Conservation (phyloP, 1,140 invertebrate genomes). For the Anastrepha obliqua region DNA sequence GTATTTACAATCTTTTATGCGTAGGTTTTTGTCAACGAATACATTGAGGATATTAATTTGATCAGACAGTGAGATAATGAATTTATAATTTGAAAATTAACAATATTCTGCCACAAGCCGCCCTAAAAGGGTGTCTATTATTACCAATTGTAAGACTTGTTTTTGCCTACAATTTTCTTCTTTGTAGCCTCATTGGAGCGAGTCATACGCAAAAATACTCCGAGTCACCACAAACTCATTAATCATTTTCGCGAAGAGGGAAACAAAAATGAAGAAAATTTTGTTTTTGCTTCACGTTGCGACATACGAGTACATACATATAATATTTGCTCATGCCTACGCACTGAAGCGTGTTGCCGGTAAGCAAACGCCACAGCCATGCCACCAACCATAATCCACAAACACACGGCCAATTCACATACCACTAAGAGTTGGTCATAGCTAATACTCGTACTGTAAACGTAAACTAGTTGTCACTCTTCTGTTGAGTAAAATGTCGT, state of each 20-base stretch:
- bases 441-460: not conserved
- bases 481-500: conserved; percentile 9
- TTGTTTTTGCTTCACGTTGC: not conserved
- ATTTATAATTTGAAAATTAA: conserved; percentile 50
- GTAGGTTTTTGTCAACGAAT: conserved; percentile 39
- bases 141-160: not conserved
- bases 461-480: conserved; percentile 37
- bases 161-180: conserved; percentile 9
- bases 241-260: conserved; percentile 41
- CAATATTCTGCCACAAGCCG: conserved; percentile 4
- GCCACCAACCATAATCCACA: not conserved
- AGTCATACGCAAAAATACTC: conserved; percentile 39
- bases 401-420: not conserved
- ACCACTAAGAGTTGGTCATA: not conserved
- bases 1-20: conserved; percentile 47
- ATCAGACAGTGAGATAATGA: conserved; percentile 36
- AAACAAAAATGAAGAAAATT: conserved; percentile 32
- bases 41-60: conserved; percentile 49
- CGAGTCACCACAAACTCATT: conserved; percentile 39
- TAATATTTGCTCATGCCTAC: conserved; percentile 34
- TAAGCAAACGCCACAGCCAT: not conserved
- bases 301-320: too few relatives aligned
- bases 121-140: conserved; percentile 25
- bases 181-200: not conserved
- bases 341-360: conserved; percentile 39